These are phyloP conservation scores for Neotragus pygmaeus DNA, from an alignment of 2,113 vertebrate genomes.

Conservation along the genomic window DNA sequence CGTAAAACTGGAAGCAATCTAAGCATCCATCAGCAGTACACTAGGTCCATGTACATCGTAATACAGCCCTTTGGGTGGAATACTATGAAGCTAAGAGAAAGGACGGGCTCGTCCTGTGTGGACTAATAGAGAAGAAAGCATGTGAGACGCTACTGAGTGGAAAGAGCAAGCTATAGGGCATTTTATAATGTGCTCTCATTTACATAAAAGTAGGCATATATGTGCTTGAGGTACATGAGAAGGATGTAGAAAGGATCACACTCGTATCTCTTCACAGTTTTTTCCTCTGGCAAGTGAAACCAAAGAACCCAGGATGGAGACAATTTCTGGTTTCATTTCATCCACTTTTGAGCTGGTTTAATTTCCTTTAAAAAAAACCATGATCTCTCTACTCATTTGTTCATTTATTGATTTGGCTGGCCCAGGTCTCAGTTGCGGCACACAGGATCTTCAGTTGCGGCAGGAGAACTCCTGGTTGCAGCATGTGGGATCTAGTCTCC, in stretches of 20 bases:
- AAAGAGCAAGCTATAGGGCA: neutral
- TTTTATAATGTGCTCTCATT: neutral
- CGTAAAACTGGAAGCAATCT: neutral
- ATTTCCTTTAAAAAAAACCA: neutral
- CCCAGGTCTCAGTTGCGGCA: rapidly evolving
- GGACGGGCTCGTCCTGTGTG: rapidly evolving
- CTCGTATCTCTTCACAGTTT: neutral
- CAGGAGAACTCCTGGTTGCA: neutral
- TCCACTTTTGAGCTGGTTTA: neutral
- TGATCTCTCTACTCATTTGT: neutral
- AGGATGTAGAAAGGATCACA: neutral
- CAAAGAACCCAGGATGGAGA: neutral
- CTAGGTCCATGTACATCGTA: neutral
- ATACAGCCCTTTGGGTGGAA: neutral
- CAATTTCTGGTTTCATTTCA: neutral
- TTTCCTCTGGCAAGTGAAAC: neutral
- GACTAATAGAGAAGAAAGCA: neutral
- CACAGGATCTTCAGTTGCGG: neutral
- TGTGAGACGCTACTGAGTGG: neutral
- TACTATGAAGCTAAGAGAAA: neutral
- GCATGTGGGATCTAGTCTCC: neutral
- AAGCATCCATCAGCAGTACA: neutral
- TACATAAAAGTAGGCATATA: neutral
- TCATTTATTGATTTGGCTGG: neutral
- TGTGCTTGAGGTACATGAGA: neutral